A percentile compares a stretch with the other conserved stretches of the same genome.
Evolutionary conservation across 37 sponge, comb jelly and placozoan genomes (phyloP).

Genomic region (Aphrocallistes beatrix): DNA sequence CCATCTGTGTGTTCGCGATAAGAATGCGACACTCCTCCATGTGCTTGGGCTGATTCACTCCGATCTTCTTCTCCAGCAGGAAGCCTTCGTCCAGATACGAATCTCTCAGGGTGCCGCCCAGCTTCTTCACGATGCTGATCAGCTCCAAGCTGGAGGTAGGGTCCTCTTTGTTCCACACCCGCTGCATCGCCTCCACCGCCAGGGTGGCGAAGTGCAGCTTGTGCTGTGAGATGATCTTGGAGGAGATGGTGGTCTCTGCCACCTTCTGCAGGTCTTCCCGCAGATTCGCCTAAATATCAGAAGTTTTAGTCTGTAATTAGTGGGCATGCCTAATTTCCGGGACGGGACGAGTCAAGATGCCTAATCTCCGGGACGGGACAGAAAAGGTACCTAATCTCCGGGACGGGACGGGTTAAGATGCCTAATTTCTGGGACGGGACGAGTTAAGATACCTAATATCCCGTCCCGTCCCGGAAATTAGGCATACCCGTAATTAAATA

Average conservation of each 20-base stretch:
- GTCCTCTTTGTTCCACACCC: conserved; percentile 47
- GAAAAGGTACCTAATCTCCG: too few relatives aligned
- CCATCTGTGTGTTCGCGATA: conserved; percentile 98
- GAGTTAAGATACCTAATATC: too few relatives aligned
- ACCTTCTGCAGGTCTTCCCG: conserved; percentile 83
- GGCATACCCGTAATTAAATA: too few relatives aligned
- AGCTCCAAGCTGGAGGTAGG: conserved; percentile 57
- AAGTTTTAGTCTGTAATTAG: too few relatives aligned
- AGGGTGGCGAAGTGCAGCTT: conserved; percentile 81
- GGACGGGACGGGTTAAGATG: too few relatives aligned
- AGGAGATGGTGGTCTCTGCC: conserved; percentile 90
- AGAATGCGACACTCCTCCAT: conserved; percentile 84
- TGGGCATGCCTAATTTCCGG: too few relatives aligned
- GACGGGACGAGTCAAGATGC: too few relatives aligned
- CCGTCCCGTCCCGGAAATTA: too few relatives aligned
- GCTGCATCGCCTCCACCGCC: conserved; percentile 84
- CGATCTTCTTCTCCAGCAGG: conserved; percentile 91
- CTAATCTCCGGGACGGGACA: too few relatives aligned
- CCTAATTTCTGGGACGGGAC: too few relatives aligned
- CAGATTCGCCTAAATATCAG: background rate
- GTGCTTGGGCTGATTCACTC: conserved; percentile 92
- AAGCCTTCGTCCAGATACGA: conserved; percentile 98
- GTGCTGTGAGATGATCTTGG: conserved; percentile 90
- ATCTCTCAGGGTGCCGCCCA: conserved; percentile 69
- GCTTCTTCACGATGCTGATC: conserved; percentile 89